phyloP scores from a whole-genome alignment of 1,140 invertebrate genomes.

The Drosophila serrata region DNA sequence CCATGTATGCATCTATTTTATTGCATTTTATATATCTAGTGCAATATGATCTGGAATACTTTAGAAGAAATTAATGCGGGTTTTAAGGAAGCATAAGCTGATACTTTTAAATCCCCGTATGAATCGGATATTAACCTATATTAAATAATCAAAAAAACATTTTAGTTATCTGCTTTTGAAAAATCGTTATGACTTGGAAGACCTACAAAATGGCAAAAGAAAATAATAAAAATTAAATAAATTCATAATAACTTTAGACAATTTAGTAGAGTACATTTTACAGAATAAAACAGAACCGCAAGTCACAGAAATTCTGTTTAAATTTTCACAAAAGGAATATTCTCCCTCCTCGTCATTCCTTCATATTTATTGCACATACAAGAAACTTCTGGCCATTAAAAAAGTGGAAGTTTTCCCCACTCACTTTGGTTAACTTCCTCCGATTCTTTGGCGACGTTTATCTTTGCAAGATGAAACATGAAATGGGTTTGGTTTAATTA shows the following conservation, averaged over 20 bases:
- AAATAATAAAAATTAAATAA: no score
- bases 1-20: not conserved
- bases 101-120: no score
- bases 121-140: no score
- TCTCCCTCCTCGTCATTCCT: not conserved
- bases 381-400: conserved; percentile 69
- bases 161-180: no score
- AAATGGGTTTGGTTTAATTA: conserved; percentile 79
- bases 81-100: no score
- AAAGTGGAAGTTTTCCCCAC: conserved; percentile 55
- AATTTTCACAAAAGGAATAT: not conserved
- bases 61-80: no score
- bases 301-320: not conserved
- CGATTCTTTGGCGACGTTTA: conserved; percentile 48
- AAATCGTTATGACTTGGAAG: no score
- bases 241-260: not conserved
- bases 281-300: not conserved
- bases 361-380: conserved; percentile 60
- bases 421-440: conserved; percentile 2
- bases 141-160: no score
- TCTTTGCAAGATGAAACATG: conserved; percentile 58
- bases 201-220: no score
- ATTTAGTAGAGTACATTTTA: not conserved
- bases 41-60: not conserved
- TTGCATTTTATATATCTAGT: not conserved